Conservation (phyloP, 53 echinoderm and acorn worm genomes). For the Holothuria leucospilota region DNA sequence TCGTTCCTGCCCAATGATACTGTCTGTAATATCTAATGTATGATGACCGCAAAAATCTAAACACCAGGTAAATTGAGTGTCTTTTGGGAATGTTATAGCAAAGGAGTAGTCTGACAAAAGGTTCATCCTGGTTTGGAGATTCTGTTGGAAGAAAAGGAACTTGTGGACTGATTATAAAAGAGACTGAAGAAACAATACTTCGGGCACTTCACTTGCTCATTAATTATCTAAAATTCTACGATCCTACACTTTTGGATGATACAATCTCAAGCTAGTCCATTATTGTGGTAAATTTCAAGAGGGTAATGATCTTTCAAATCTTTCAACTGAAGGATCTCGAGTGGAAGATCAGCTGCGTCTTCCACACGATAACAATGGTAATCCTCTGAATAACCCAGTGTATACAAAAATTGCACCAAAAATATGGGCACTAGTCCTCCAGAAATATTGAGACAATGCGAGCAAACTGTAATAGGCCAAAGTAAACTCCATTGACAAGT, state of each 20-base stretch:
- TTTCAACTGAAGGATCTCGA: background rate
- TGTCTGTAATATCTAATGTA: conserved; percentile 19
- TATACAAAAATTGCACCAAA: conserved; percentile 6
- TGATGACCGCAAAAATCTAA: conserved; percentile 11
- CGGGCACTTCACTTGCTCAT: too few species aligned
- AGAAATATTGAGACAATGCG: background rate
- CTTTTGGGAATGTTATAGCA: background rate
- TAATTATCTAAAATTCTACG: background rate
- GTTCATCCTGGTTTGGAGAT: background rate
- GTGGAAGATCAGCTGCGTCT: background rate
- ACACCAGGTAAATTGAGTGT: background rate
- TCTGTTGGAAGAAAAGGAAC: background rate
- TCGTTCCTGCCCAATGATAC: conserved; percentile 6
- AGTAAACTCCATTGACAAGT: background rate
- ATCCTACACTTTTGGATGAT: background rate
- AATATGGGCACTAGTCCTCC: conserved; percentile 2
- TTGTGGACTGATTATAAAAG: background rate
- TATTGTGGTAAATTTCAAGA: conserved; percentile 2
- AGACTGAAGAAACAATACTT: background rate
- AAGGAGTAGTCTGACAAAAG: background rate
- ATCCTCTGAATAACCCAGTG: background rate
- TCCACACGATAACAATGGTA: background rate
- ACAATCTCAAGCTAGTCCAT: background rate
- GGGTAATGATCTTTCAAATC: conserved; percentile 16
- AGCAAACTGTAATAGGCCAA: conserved; percentile 25